Evolutionary conservation across 1,140 invertebrate genomes (phyloP).

Genomic region (Mycetomoellerius zeteki): DNA sequence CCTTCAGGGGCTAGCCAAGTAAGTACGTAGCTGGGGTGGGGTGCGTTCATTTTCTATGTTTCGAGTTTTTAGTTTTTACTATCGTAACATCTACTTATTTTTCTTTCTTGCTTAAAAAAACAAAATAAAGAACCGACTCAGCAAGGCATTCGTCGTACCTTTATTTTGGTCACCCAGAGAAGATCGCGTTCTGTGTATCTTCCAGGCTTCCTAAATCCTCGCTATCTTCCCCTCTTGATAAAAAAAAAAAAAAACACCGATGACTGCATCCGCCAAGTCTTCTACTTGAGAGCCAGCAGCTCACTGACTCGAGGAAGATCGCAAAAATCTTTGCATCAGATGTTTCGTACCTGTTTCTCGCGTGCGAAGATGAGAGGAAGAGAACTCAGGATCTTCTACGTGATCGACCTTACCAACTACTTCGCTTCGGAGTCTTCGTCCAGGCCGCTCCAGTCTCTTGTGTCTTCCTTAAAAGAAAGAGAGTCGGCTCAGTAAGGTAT

Average conservation of each 20-base stretch:
- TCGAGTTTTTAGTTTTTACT: slow-evolving; percentile 51
- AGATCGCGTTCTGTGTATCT: slow-evolving; percentile 12
- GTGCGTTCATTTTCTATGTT: slow-evolving; percentile 57
- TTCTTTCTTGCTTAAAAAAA: slow-evolving; percentile 56
- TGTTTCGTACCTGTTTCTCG: slow-evolving; percentile 54
- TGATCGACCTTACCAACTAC: slow-evolving; percentile 63
- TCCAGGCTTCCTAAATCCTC: slow-evolving; percentile 15
- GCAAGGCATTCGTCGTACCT: slow-evolving; percentile 56
- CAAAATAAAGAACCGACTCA: slow-evolving; percentile 47
- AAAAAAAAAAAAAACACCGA: slow-evolving; percentile 17
- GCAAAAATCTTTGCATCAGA: slow-evolving; percentile 39
- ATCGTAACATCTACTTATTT: slow-evolving; percentile 39
- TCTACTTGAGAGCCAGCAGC: slow-evolving; percentile 11
- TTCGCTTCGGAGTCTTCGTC: slow-evolving; percentile 66
- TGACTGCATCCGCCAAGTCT: slow-evolving; percentile 21
- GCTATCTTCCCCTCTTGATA: slow-evolving; percentile 43
- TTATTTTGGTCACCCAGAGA: slow-evolving; percentile 9
- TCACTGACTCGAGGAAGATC: slow-evolving; percentile 44
- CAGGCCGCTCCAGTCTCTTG: slow-evolving; percentile 73
- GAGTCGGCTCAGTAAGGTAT: slow-evolving; percentile 79
- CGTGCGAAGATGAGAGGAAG: slow-evolving; percentile 52
- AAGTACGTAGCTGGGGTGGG: slow-evolving; percentile 76
- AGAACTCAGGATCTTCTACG: slow-evolving; percentile 59
- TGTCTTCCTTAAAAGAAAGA: slow-evolving; percentile 80
- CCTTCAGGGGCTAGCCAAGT: slow-evolving; percentile 68